Conservation (phyloP, 2,113 vertebrate genomes). For the Numenius arquata region DNA sequence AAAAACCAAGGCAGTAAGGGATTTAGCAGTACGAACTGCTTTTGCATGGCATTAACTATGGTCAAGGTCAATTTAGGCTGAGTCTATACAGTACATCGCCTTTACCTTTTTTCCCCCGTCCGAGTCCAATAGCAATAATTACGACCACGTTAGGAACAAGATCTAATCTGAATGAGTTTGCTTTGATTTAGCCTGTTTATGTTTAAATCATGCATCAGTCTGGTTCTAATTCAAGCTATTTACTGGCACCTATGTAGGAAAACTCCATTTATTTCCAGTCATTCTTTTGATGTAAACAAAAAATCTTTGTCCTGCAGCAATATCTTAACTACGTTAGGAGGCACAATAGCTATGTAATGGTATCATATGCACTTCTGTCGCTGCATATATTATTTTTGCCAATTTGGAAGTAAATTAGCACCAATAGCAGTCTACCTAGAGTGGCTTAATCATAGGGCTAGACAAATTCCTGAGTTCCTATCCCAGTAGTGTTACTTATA, state of each 20-base stretch:
- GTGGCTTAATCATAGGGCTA: neutral
- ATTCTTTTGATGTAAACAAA: constrained; percentile 16
- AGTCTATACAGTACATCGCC: neutral
- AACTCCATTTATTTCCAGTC: neutral
- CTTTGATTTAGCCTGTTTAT: constrained; percentile 33
- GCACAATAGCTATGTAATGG: neutral
- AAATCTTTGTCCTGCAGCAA: constrained; percentile 19
- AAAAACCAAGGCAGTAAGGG: neutral
- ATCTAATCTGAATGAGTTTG: constrained; percentile 3
- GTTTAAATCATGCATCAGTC: neutral
- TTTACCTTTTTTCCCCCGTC: neutral
- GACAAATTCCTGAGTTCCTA: neutral
- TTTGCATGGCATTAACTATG: constrained; percentile 2
- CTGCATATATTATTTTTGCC: neutral
- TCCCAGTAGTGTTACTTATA: neutral
- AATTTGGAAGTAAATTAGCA: constrained; percentile 13
- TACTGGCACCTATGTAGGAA: neutral
- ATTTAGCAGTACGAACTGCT: neutral
- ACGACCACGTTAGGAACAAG: constrained; percentile 21
- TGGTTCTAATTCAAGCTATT: constrained; percentile 30
- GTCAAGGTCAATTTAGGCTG: neutral
- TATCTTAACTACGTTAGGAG: neutral
- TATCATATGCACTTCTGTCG: neutral
- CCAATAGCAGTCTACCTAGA: neutral
- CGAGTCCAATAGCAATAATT: constrained; percentile 8